Base-by-base conservation (phyloP, 2,888 invertebrate species). In the Drosophila merina region DNA sequence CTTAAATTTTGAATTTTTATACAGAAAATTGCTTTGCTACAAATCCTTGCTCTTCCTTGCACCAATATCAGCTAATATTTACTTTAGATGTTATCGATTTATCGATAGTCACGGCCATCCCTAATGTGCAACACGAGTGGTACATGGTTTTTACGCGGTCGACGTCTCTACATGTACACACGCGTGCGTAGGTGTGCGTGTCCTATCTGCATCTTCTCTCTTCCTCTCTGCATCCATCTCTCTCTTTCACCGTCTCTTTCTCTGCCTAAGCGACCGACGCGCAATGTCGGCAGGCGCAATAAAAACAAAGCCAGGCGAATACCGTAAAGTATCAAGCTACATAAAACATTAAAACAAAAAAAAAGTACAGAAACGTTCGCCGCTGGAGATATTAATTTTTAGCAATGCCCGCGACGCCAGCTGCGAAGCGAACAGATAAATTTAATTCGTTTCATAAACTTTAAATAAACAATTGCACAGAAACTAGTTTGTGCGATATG, bases 161-260 rank as follows among this genome's bases (percentile, higher is more conserved):
- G 49, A 49, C 26, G 57, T 47, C 60, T 57, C 57, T 62, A 57
- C 57, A 62, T 57, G 48, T 49, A 62, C 48, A 57, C 48, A 62
- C 60, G 60, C 60, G 57, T 57, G 60, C 60, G 58, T 62, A 62
- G 58, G 60, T 62, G 60, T 62, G 57, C 51, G 57, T 57, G 57
- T 30, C 30, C 57, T 57, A 42, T 50, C 60, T 62, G 57, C 60
- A 42, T 57, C 57, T 56, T 40, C 57, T 40, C 57, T 47, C 44
- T 56, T 45, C 30, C n/a, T 28, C 38, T 26, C 25, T 6, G 31
- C 31, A 42, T 44, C 52, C 40, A 33, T 54, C 40, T 42, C 28
- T 14, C 42, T 14, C 31, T 47, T 36, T 28, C 9, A 4, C 33
- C 33, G 33, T 59, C 52, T 42, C 40, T 28, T n/a, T 55, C 55